These are phyloP conservation scores for Pseudopipra pipra DNA, from an alignment of 2,113 vertebrate species.

Conservation along the genomic window DNA sequence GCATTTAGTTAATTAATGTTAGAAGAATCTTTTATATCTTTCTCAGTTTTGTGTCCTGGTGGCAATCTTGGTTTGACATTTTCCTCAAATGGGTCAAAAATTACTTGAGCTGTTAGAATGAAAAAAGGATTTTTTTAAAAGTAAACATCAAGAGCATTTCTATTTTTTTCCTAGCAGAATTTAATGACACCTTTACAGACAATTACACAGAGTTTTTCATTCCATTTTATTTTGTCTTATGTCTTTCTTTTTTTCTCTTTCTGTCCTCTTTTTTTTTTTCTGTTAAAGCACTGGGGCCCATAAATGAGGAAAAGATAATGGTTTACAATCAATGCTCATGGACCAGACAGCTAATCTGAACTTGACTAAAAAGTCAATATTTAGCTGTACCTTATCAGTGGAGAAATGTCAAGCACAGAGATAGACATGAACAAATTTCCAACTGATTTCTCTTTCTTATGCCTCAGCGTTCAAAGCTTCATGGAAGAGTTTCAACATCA, in stretches of 20 bases:
- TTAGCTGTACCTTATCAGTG: slow-evolving; percentile 72
- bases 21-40: background rate
- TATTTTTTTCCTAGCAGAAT: slow-evolving; percentile 7
- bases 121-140: background rate
- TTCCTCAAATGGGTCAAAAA: slow-evolving; percentile 29
- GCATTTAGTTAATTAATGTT: background rate
- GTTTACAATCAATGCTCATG: slow-evolving; percentile 44
- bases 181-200: background rate
- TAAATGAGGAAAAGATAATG: slow-evolving; percentile 65
- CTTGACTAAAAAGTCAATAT: slow-evolving; percentile 76
- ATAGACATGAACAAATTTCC: slow-evolving; percentile 70
- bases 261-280: background rate
- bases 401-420: slow-evolving; percentile 75
- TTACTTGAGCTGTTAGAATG: background rate
- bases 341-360: slow-evolving; percentile 69
- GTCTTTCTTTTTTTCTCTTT: background rate
- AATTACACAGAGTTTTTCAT: background rate
- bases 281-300: background rate
- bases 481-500: slow-evolving; percentile 72
- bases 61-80: background rate
- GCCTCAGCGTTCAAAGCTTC: slow-evolving; percentile 59
- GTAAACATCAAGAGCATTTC: slow-evolving; percentile 19
- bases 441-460: slow-evolving; percentile 61
- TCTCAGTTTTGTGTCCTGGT: background rate
- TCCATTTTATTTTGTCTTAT: background rate